Evolutionary conservation across 2,888 invertebrate species (phyloP), one percentile per base, ranked within the genome.

Genomic region (Dolomedes plantarius): DNA sequence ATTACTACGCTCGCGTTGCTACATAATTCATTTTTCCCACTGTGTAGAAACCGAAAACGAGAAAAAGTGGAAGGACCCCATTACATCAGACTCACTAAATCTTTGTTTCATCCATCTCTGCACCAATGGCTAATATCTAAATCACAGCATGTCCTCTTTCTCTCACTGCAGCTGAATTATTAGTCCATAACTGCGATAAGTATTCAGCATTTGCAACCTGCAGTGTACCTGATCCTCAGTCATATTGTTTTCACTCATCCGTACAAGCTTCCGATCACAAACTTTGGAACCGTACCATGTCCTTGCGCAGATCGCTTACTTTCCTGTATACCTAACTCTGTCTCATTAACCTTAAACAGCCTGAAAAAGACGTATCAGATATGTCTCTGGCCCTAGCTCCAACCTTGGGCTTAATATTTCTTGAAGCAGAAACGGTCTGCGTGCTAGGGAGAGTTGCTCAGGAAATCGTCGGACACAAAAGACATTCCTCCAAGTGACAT

Each of bases 231-330:
- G 56, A 56, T 56, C 56, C 23, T 19, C 23, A 23, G 56, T 56
- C 83, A 77, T 85, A 85, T 85, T 85, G 83, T 85, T 85, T 28
- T 77, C 83, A 85, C 77, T 85, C 83, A 85, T 85, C 83, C 83
- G 77, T 75, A 82, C 74, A 68, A 32, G 65, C 69, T 85, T 77
- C 77, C 68, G 83, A 85, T 85, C 83, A 50, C 83, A 36, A 39
- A 29, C 68, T 81, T 74, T 73, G 67, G 77, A 73, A 85, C 76
- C 83, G 76, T 76, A 76, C 76, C 71, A 71, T 75, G 77, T 76
- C 83, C 77, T 85, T 73, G 77, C 72, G 71, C 31, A 73, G 77
- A 78, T 76, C 83, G 56, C 83, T 76, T 81, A 68, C 69, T 39
- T 69, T 29, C 80, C 80, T 79, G 56, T 69, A 72, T 82, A 69